A percentile compares a stretch with the other conserved stretches of the same genome.
Evolutionary conservation across 2,797 vertebrate species (phyloP).

Genomic region (Chiroxiphia lanceolata): DNA sequence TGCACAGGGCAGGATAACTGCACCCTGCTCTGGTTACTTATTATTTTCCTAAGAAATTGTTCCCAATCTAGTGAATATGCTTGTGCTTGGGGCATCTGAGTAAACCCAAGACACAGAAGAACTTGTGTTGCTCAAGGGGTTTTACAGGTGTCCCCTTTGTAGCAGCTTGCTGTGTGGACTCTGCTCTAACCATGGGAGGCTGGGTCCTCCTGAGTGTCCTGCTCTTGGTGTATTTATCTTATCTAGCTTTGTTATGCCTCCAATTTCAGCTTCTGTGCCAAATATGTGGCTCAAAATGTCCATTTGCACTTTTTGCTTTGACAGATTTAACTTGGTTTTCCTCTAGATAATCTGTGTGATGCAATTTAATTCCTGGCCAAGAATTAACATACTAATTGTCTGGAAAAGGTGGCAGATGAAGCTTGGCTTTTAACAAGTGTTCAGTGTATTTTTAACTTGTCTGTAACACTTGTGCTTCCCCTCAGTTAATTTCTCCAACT

Average conservation of each 20-base stretch:
- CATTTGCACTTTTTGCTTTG: background rate
- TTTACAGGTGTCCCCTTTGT: background rate
- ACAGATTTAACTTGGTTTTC: background rate
- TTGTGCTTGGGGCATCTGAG: background rate
- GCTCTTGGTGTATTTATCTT: background rate
- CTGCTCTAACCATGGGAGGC: background rate
- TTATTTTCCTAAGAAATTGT: background rate
- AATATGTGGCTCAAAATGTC: background rate
- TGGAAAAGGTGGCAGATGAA: background rate
- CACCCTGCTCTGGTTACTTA: fast-evolving
- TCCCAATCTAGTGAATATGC: background rate
- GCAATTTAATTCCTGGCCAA: background rate
- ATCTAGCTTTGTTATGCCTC: background rate
- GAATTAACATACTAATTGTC: background rate
- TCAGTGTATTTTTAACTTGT: background rate
- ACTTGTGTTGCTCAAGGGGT: background rate
- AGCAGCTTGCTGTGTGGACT: background rate
- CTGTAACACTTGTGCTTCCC: background rate
- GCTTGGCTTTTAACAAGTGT: background rate
- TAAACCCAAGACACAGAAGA: background rate
- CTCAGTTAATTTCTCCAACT: background rate
- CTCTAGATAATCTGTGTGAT: background rate
- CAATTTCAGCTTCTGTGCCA: background rate
- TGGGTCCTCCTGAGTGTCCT: background rate
- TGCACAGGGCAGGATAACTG: background rate